Conservation (phyloP, 2,888 invertebrate species). For the Octonoba sinensis region DNA sequence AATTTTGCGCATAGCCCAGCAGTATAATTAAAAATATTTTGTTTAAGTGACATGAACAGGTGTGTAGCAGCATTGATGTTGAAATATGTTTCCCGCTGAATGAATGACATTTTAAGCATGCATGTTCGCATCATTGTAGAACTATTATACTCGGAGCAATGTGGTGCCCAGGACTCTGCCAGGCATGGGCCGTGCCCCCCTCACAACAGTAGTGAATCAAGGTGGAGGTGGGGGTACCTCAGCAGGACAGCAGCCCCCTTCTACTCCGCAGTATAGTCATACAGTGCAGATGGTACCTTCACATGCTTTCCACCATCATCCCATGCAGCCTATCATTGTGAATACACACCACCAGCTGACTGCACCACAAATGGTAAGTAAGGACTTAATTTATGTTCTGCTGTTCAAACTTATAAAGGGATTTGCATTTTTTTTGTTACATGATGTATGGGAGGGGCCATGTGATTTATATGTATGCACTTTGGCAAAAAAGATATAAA, state of each 20-base stretch:
- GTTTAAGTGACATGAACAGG: too few species aligned
- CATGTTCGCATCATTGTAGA: not conserved
- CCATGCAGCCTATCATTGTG: slow-evolving; percentile 5
- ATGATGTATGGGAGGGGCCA: too few species aligned
- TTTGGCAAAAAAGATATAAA: too few species aligned
- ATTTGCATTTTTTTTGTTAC: too few species aligned
- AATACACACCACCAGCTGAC: slow-evolving; percentile 1
- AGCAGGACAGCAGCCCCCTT: not conserved
- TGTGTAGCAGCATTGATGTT: too few species aligned
- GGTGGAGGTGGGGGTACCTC: slow-evolving; percentile 26
- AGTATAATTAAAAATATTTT: too few species aligned
- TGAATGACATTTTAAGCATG: not conserved
- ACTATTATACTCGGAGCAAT: slow-evolving; percentile 19
- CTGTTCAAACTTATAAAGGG: not conserved
- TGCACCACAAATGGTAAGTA: slow-evolving; percentile 24
- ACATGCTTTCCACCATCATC: not conserved
- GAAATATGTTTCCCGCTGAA: too few species aligned
- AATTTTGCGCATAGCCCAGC: too few species aligned
- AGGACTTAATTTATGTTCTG: not conserved
- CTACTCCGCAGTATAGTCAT: slow-evolving; percentile 19
- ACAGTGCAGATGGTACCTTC: slow-evolving; percentile 28
- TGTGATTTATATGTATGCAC: too few species aligned
- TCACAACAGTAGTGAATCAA: slow-evolving; percentile 39
- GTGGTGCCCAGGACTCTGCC: slow-evolving; percentile 19
- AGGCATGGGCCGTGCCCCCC: slow-evolving; percentile 21